Conservation (phyloP, 2,113 vertebrate genomes). For the Siniperca chuatsi region DNA sequence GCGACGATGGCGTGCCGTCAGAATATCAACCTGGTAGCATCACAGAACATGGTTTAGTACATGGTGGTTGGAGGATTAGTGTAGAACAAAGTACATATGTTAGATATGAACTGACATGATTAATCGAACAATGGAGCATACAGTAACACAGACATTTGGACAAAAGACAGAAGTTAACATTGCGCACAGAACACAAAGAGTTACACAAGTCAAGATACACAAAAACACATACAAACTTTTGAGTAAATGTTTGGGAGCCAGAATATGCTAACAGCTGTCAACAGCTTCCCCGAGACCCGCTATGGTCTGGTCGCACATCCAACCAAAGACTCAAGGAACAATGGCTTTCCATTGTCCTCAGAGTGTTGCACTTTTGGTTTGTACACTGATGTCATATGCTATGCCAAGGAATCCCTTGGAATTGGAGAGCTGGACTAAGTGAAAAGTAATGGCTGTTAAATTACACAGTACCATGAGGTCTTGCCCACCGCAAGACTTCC, state of each 20-base stretch:
- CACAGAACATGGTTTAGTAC: conserved; percentile 62
- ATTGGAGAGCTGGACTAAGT: conserved; percentile 19
- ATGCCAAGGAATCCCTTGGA: conserved; percentile 56
- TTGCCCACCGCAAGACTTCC: conserved; percentile 65
- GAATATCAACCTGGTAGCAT: conserved; percentile 49
- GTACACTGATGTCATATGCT: conserved; percentile 47
- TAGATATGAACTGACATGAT: conserved; percentile 15
- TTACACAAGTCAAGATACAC: conserved; percentile 16
- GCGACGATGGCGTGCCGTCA: conserved; percentile 58
- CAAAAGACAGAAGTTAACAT: conserved; percentile 9
- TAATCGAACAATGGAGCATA: conserved; percentile 1
- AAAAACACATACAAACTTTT: conserved; percentile 45
- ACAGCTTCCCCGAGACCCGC: conserved; percentile 29
- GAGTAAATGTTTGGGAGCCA: conserved; percentile 50
- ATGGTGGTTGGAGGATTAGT: conserved; percentile 16
- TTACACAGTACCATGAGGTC: conserved; percentile 55
- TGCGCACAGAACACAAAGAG: conserved; percentile 41
- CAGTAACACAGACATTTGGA: conserved; percentile 16
- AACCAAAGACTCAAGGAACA: conserved; percentile 53
- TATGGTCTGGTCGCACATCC: conserved; percentile 29
- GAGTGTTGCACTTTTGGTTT: conserved; percentile 35
- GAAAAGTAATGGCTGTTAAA: conserved; percentile 64
- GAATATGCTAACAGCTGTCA: conserved; percentile 15
- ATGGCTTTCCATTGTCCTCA: conserved; percentile 46
- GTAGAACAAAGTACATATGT: conserved; percentile 19